phyloP scores from a whole-genome alignment of 2,888 invertebrate genomes.

The Lottia gigantea region DNA sequence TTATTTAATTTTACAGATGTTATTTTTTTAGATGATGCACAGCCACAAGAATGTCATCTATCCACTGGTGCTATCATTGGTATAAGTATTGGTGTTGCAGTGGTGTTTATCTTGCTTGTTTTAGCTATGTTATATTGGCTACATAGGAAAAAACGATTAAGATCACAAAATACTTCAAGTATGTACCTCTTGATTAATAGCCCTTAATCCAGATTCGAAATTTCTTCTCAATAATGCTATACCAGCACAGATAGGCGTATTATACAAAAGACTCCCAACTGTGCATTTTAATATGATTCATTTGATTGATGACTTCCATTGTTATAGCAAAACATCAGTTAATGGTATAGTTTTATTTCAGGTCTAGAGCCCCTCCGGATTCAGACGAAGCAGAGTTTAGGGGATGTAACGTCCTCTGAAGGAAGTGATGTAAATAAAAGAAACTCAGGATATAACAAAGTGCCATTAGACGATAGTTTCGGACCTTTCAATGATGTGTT shows the following conservation, averaged over 20 bases:
- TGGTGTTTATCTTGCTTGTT: neutral
- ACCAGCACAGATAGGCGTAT: too few relatives aligned
- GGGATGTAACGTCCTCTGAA: neutral
- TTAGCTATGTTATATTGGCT: neutral
- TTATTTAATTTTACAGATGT: too few relatives aligned
- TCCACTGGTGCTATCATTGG: neutral
- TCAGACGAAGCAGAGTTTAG: neutral
- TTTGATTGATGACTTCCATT: too few relatives aligned
- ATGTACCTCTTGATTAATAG: too few relatives aligned
- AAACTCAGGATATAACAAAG: neutral
- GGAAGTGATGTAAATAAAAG: neutral
- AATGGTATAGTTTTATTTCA: neutral
- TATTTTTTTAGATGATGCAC: too few relatives aligned
- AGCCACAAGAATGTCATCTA: neutral
- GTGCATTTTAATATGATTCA: too few relatives aligned
- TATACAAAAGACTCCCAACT: too few relatives aligned
- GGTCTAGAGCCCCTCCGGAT: neutral
- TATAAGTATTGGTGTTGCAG: neutral
- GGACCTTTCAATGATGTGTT: neutral
- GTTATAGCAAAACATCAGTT: too few relatives aligned
- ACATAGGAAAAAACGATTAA: neutral
- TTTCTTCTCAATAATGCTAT: too few relatives aligned
- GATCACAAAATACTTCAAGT: neutral
- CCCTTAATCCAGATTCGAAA: too few relatives aligned
- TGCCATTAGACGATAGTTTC: slow-evolving; percentile 2